These are phyloP conservation scores for Myotis findleyi DNA, from an alignment of 2,797 vertebrate genomes.

Conservation along the genomic window DNA sequence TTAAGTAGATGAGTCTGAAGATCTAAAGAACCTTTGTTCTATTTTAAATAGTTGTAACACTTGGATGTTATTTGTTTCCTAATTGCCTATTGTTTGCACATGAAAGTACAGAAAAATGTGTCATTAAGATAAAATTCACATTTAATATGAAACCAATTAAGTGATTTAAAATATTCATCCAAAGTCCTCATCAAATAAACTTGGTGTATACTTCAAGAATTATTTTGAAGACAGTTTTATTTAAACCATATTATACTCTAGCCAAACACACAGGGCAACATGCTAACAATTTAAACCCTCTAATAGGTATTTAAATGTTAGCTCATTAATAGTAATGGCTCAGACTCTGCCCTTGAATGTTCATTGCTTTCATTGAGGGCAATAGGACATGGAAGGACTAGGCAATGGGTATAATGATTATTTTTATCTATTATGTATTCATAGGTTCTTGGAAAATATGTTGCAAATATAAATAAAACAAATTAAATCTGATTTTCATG, in stretches of 20 bases:
- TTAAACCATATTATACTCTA: conserved; percentile 66
- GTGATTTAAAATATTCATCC: conserved; percentile 64
- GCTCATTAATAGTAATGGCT: conserved; percentile 49
- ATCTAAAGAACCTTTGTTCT: not conserved
- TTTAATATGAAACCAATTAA: conserved; percentile 16
- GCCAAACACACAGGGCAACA: conserved; percentile 48
- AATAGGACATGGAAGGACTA: not conserved
- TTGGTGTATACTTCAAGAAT: conserved; percentile 61
- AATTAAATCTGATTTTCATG: conserved; percentile 7
- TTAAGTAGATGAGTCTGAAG: not conserved
- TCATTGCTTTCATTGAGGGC: conserved; percentile 31
- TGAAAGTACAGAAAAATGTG: conserved; percentile 56
- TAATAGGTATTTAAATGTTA: conserved; percentile 74
- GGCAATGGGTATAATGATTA: not conserved
- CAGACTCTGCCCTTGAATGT: conserved; percentile 22
- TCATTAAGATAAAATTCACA: conserved; percentile 68
- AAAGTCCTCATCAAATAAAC: conserved; percentile 65
- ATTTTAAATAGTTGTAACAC: conserved; percentile 35
- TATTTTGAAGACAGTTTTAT: conserved; percentile 75
- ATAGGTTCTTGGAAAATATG: not conserved
- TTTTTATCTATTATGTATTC: not conserved
- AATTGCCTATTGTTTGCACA: not conserved
- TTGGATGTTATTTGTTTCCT: not conserved
- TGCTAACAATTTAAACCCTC: conserved; percentile 60
- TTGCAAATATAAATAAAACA: conserved; percentile 22